phyloP scores from a whole-genome alignment of 2,888 invertebrate genomes.

The Onthophagus sagittarius region DNA sequence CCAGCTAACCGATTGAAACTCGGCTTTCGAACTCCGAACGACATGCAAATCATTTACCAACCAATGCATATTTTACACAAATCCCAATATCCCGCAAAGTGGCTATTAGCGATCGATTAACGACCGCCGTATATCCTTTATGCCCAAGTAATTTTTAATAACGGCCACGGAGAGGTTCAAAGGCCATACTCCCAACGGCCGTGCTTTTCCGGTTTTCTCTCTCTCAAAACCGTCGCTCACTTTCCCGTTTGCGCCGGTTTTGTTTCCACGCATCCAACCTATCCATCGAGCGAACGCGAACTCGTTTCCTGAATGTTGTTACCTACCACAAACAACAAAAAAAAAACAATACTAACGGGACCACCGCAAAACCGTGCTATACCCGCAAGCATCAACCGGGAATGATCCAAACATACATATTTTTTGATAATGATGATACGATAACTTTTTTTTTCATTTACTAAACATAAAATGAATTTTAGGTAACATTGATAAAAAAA shows the following conservation, averaged over 20 bases:
- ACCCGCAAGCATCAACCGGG: neutral
- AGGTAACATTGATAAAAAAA: neutral
- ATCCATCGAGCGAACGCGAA: neutral
- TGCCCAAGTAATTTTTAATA: neutral
- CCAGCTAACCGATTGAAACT: neutral
- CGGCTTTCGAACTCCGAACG: neutral
- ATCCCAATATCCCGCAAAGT: neutral
- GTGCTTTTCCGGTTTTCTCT: neutral
- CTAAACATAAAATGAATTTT: too few relatives aligned
- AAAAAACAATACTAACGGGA: neutral
- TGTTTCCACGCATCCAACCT: neutral
- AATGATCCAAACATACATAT: neutral
- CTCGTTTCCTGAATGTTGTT: neutral
- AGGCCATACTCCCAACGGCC: neutral
- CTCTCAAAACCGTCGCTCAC: neutral
- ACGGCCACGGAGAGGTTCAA: neutral
- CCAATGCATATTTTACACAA: neutral
- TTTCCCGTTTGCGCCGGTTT: neutral
- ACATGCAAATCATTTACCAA: neutral
- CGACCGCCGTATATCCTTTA: neutral
- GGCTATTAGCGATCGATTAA: neutral
- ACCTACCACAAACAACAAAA: neutral
- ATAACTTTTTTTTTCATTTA: too few relatives aligned
- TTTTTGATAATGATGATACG: too few relatives aligned
- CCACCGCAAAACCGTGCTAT: neutral